phyloP scores from a whole-genome alignment of 2,888 invertebrate genomes.

The Anodontia alba region DNA sequence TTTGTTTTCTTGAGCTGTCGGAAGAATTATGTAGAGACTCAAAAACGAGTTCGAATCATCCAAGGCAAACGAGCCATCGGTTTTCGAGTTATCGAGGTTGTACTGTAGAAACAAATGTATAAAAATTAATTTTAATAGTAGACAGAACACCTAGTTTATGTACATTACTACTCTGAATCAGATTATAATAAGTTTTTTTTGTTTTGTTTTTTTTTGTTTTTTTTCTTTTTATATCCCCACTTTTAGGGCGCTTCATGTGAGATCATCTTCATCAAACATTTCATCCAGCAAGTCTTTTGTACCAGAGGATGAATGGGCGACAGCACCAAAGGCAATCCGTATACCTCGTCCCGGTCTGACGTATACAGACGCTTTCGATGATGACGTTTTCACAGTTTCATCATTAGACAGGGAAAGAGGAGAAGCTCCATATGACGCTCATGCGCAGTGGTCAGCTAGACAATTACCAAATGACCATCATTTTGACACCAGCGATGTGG shows the following conservation, averaged over 20 bases:
- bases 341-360: background rate
- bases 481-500: background rate
- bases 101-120: no score
- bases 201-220: no score
- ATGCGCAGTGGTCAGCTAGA: constrained; percentile 1
- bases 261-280: background rate
- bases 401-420: background rate
- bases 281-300: constrained; percentile 5
- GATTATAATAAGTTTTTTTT: no score
- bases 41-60: no score
- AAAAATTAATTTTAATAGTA: no score
- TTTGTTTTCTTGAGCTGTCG: no score
- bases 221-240: background rate
- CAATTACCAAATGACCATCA: constrained; percentile 1
- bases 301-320: constrained; percentile 11
- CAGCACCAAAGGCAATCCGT: background rate
- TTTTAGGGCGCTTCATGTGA: background rate
- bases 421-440: background rate
- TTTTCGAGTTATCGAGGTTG: no score
- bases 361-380: background rate
- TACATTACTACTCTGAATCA: no score
- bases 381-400: constrained; percentile 6
- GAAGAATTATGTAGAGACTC: no score
- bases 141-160: no score
- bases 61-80: no score